phyloP scores from a whole-genome alignment of 2,888 invertebrate genomes.

The Heteropelma amictum region DNA sequence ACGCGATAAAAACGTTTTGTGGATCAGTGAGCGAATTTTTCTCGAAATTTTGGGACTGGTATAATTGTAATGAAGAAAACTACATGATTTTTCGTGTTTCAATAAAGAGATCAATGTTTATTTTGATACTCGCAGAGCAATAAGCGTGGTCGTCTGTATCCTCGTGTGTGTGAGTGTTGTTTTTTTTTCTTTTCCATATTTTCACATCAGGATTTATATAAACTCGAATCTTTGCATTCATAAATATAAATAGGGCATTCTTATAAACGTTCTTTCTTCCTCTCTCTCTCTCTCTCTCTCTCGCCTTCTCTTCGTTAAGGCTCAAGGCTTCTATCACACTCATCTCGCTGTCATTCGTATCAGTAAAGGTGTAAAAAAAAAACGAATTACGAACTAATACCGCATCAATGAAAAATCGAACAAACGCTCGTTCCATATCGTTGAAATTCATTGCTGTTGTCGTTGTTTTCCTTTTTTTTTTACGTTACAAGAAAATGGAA shows the following conservation, averaged over 20 bases:
- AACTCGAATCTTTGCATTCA: constrained; percentile 67
- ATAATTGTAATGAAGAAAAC: constrained; percentile 54
- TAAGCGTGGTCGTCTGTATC: constrained; percentile 73
- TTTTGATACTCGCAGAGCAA: constrained; percentile 75
- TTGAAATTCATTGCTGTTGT: constrained; percentile 24
- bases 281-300: constrained; percentile 51
- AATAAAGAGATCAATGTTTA: constrained; percentile 77
- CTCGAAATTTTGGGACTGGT: constrained; percentile 8
- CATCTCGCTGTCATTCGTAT: constrained; percentile 44
- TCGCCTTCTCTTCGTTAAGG: constrained; percentile 29
- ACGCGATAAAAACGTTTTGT: no score
- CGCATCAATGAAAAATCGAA: constrained; percentile 61
- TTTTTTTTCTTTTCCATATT: constrained; percentile 64
- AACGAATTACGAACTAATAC: constrained; percentile 55
- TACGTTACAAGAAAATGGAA: constrained; percentile 74
- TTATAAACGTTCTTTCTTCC: constrained; percentile 53
- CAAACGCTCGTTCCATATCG: constrained; percentile 43
- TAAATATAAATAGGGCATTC: constrained; percentile 69
- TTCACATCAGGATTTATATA: constrained; percentile 74
- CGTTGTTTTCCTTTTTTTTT: constrained; percentile 43
- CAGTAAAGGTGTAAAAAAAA: constrained; percentile 46
- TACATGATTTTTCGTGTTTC: constrained; percentile 60
- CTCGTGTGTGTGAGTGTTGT: background rate
- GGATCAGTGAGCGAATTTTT: no score
- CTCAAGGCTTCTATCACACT: constrained; percentile 28